Evolutionary conservation across 2,888 invertebrate genomes (phyloP), one percentile per base, ranked within the genome.

Genomic region (Morpho helenor): DNA sequence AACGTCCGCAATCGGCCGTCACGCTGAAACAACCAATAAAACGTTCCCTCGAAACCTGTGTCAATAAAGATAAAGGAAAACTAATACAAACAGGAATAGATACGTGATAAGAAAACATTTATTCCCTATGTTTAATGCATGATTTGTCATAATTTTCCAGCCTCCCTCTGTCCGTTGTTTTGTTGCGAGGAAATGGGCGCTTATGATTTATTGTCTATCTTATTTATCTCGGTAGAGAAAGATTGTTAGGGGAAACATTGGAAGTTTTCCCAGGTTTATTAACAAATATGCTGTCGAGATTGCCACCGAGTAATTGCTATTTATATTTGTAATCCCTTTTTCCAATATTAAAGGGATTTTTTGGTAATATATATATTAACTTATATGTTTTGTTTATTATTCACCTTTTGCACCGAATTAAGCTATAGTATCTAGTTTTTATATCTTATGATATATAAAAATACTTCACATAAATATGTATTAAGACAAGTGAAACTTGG

Each of bases 91-190:
- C 88, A 88, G 84, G 84, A 87, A 85, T 88, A 89, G 88, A 87
- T 84, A 89, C 90, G 90, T 90, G 90, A 89, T 90, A 89, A 89
- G 90, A 89, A 89, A 90, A 90, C 90, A 90, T 90, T 90, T 89
- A 90, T 90, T 89, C 88, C 85, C 89, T 80, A 89, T 90, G 90
- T 90, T 90, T 90, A 90, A 90, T 90, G 89, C 89, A 90, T 89
- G 89, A 89, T 90, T 88, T 88, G 89, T 89, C 88, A 88, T 89
- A 90, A 89, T 90, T 90, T 84, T 79, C 84, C 84, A 81, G 79
- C 84, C 80, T 82, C 84, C 87, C 84, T 80, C 69, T 72, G 79
- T 74, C 79, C 79, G 84, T 87, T 88, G 87, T 89, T 87, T 88
- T 84, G 86, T 84, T 78, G 76, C 78, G 84, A 80, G 79, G 83